phyloP scores from a whole-genome alignment of 2,113 vertebrate species.

The Passer domesticus region DNA sequence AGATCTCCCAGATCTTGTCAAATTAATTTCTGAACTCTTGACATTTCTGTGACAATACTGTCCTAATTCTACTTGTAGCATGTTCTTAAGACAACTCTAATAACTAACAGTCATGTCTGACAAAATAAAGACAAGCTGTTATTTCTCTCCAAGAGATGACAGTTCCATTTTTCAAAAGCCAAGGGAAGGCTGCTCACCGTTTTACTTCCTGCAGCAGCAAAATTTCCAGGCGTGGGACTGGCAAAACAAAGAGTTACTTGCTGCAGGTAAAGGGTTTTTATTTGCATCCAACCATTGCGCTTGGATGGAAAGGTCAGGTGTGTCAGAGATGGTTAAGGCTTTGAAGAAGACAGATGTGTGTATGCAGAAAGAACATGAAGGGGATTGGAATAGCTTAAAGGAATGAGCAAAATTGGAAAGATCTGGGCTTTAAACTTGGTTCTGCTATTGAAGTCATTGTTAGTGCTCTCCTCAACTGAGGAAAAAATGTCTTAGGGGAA shows the following conservation, averaged over 20 bases:
- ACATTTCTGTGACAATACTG: conserved; percentile 22
- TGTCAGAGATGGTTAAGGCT: conserved; percentile 64
- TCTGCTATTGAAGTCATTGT: conserved; percentile 41
- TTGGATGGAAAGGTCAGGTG: conserved; percentile 65
- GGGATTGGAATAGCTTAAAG: conserved; percentile 45
- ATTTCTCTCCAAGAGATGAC: conserved; percentile 4
- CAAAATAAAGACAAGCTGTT: conserved; percentile 53
- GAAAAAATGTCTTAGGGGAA: neutral
- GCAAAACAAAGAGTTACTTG: conserved; percentile 41
- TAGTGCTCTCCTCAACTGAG: neutral
- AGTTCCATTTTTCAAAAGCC: conserved; percentile 21
- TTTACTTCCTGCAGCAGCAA: conserved; percentile 42
- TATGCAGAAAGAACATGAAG: conserved; percentile 53
- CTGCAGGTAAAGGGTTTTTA: conserved; percentile 33
- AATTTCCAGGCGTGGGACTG: conserved; percentile 22
- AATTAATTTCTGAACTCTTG: conserved; percentile 43
- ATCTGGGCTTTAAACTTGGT: conserved; percentile 35
- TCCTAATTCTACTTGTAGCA: conserved; percentile 31
- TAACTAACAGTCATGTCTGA: conserved; percentile 37
- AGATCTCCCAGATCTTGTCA: conserved; percentile 47
- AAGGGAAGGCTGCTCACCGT: neutral
- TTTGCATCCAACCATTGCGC: neutral
- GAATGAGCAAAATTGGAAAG: conserved; percentile 41
- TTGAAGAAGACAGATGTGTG: conserved; percentile 65
- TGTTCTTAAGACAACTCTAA: conserved; percentile 19